Evolutionary conservation across 2,888 invertebrate species (phyloP).

Genomic region (Drosophila parthenogenetica): DNA sequence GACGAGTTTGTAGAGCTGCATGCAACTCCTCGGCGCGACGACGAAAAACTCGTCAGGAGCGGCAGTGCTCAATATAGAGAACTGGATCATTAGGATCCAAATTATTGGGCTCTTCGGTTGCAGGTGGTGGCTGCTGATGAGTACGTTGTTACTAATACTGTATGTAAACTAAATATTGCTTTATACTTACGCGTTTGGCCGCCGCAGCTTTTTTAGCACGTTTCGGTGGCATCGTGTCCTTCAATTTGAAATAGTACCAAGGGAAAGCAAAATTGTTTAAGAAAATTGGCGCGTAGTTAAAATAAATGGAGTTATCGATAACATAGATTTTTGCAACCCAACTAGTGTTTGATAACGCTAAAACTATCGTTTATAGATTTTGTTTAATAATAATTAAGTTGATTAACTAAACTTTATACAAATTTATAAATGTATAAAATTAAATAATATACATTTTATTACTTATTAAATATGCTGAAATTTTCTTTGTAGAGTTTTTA

Average conservation of each 20-base stretch:
- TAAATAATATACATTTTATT: too few species aligned
- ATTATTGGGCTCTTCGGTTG: background rate
- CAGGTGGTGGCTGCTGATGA: slow-evolving; percentile 5
- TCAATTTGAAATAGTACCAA: background rate
- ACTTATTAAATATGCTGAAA: too few species aligned
- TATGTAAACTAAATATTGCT: background rate
- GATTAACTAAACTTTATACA: too few species aligned
- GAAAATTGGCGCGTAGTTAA: slow-evolving; percentile 26
- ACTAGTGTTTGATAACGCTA: too few species aligned
- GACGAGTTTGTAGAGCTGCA: slow-evolving; percentile 61
- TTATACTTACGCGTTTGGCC: slow-evolving; percentile 22
- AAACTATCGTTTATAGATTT: background rate
- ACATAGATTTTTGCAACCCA: too few species aligned
- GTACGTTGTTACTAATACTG: background rate
- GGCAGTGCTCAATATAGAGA: slow-evolving; percentile 83
- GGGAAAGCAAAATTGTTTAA: slow-evolving; percentile 1
- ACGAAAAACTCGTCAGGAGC: slow-evolving; percentile 83
- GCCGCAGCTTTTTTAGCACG: slow-evolving; percentile 20
- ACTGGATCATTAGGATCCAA: slow-evolving; percentile 66
- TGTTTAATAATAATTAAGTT: too few species aligned
- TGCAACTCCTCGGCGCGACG: slow-evolving; percentile 82
- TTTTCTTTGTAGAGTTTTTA: background rate
- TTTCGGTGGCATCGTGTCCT: slow-evolving; percentile 40
- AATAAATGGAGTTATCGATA: slow-evolving; percentile 3
- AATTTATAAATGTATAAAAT: too few species aligned